Base-by-base conservation (phyloP, 2,113 vertebrate genomes). In the Notarius quadriscutis region DNA sequence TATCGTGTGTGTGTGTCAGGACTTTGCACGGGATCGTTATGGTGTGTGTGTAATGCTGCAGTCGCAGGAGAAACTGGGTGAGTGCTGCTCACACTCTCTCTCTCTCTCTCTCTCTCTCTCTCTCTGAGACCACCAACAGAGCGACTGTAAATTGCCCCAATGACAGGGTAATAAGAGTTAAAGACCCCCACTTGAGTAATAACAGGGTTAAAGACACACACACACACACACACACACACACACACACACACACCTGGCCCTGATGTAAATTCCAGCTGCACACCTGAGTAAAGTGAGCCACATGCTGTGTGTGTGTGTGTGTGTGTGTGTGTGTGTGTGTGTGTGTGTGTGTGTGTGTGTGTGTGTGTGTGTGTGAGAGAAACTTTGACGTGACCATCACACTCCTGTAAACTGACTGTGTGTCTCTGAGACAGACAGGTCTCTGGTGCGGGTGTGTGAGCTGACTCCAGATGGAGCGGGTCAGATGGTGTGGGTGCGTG, bases 21-120 rank as follows among this genome's bases (percentile, higher is more conserved):
- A 99, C 93, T 99, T 97, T 95, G 97, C 98, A 87, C 98, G 98
- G 93, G 98, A 99, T 92, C 95, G 96, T 89, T 99, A 99, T 82
- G 97, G 98, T 87, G 90, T 97, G 85, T 91, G 95, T 69, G 92
- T 96, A 79, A 95, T 99, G 97, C 95, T 99, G 91, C 98, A 98
- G 85, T 99, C 98, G 58, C 97, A 97, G 93, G 95, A 99, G 87
- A 99, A 98, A 94, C 94, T 97, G 94, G 98, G 98, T 99, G 91
- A 96, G 98, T 97, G 34, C 58, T 53, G 86, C 77, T 41, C 34
- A 2, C 34, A 2, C 34, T 0, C 34, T 1, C 14, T 57, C 2
- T 53, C 11, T 80, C 41, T 27, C 2, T 80, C 50, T 84, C 14
- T 67, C 2, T 53, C 14, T 67, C 1, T 53, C 11, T 80, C 41